Conservation (phyloP, 2,888 invertebrate genomes). For the Nemotelus pantherinus region DNA sequence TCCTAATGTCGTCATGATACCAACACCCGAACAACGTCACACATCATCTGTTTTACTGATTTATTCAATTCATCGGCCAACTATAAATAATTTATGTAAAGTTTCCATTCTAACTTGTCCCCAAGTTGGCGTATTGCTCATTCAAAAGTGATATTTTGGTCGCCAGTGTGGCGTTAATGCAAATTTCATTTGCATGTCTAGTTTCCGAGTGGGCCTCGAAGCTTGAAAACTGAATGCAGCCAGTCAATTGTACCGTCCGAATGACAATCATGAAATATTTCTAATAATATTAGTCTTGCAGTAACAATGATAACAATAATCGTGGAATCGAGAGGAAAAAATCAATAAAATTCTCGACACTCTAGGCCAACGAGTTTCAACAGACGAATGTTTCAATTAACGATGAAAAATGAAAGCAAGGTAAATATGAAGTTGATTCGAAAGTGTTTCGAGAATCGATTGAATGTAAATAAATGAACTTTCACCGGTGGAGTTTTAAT, state of each 20-base stretch:
- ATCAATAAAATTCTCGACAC: background rate
- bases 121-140: too few relatives aligned
- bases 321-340: background rate
- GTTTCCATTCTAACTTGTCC: background rate
- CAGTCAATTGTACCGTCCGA: conserved; percentile 5
- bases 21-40: too few relatives aligned
- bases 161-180: conserved; percentile 38
- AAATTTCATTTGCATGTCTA: conserved; percentile 1
- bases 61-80: conserved; percentile 26
- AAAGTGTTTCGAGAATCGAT: background rate
- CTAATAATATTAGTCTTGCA: conserved; percentile 24
- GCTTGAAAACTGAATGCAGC: background rate
- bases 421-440: background rate
- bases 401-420: conserved; percentile 7
- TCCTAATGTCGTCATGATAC: too few relatives aligned
- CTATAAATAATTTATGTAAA: conserved; percentile 40
- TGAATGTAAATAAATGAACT: background rate
- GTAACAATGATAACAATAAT: conserved; percentile 7
- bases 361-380: background rate
- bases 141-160: conserved; percentile 31
- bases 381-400: conserved; percentile 20
- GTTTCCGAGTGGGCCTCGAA: conserved; percentile 23
- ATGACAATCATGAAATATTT: conserved; percentile 14
- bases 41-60: background rate
- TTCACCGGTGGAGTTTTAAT: background rate